A percentile compares a stretch with the other conserved stretches of the same genome.
Evolutionary conservation across 2,888 invertebrate species (phyloP).

Genomic region (Idaea biselata): DNA sequence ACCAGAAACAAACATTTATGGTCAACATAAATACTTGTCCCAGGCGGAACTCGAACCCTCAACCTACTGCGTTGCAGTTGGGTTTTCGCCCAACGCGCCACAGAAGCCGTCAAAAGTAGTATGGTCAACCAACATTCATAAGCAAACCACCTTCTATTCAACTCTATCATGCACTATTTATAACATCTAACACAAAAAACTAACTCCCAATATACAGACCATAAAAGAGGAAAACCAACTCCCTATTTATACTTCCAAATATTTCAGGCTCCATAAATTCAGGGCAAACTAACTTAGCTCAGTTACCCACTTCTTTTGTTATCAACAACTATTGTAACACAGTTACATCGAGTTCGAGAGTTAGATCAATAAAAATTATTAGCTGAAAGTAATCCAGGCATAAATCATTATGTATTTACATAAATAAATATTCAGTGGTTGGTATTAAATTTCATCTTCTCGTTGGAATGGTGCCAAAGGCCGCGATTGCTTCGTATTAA

Average conservation of each 20-base stretch:
- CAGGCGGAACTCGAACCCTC: too few relatives aligned
- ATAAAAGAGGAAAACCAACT: neutral
- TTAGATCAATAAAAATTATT: constrained; percentile 52
- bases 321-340: constrained; percentile 3
- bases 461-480: constrained; percentile 60
- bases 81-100: too few relatives aligned
- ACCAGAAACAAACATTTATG: too few relatives aligned
- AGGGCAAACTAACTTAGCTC: neutral
- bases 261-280: neutral
- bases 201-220: neutral
- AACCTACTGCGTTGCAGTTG: too few relatives aligned
- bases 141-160: too few relatives aligned
- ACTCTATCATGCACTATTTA: too few relatives aligned
- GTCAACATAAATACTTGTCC: too few relatives aligned
- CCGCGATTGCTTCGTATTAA: constrained; percentile 45
- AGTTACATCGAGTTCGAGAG: constrained; percentile 8
- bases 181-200: neutral
- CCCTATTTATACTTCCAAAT: neutral
- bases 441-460: constrained; percentile 72
- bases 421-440: constrained; percentile 76
- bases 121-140: too few relatives aligned
- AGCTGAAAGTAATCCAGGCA: constrained; percentile 61
- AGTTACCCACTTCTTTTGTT: neutral
- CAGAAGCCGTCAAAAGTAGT: too few relatives aligned
- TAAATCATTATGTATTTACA: constrained; percentile 76